Base-by-base conservation (phyloP, 2,113 vertebrate species). In the Ovibos moschatus region DNA sequence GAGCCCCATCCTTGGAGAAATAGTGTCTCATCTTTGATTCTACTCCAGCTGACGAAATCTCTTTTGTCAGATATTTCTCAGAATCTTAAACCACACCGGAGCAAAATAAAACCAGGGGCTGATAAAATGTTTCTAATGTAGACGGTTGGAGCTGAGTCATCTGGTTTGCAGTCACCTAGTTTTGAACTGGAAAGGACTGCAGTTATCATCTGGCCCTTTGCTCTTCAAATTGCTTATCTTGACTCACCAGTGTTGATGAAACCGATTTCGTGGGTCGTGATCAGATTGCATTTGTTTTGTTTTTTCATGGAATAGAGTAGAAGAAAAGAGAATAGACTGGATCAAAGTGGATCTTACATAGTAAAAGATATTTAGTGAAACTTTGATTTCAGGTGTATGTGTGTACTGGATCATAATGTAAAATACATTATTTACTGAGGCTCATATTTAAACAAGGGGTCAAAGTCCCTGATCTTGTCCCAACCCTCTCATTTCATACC, bases 341-440 rank as follows among this genome's bases (percentile, higher is more conserved):
- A 50, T 85, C 27, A 50, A 67, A 91, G 30, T 36, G 28, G 16
- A n/a, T 83, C 43, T 86, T 85, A 33, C 11, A 21, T 12, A 87
- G 36, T 74, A 93, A 86, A 91, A 90, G 19, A 85, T 58, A 23
- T 58, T 74, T 91, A 67, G 53, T 86, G 74, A 97, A 90, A 93
- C 50, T 50, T 96, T 36, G 40, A 23, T 60, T 82, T 92, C 50
- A 78, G 19, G 14, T 30, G 1, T 19, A 5, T 47, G 21, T n/a
- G 25, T 47, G 13, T 17, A 16, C 17, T 50, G 45, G 84, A n/a
- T 91, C 87, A 74, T n/a, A 30, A 62, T 62, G 58, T 74, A 33
- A 84, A 87, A 36, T 84, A 36, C n/a, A 89, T 89, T 87, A 79
- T 91, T 97, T 93, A 84, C 81, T 67, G 74, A 95, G 51, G 55